Evolutionary conservation across 2,888 invertebrate species (phyloP).

Genomic region (Platycheirus albimanus): DNA sequence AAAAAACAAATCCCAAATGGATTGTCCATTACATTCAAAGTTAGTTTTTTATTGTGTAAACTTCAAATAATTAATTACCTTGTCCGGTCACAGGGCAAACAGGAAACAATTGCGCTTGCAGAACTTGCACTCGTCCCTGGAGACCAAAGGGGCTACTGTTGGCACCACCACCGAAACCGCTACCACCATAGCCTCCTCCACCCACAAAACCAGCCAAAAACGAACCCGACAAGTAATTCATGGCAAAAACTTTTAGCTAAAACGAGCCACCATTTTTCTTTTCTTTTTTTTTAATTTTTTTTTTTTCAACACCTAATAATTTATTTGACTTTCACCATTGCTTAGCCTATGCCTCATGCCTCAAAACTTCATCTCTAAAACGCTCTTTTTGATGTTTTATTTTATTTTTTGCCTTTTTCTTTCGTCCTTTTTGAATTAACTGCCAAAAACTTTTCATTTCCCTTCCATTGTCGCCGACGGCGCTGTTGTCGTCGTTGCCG

Average conservation of each 20-base stretch:
- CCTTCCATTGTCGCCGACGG: neutral
- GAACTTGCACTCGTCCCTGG: conserved; percentile 80
- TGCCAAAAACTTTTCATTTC: conserved; percentile 42
- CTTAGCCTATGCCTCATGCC: conserved; percentile 8
- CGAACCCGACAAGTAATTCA: conserved; percentile 58
- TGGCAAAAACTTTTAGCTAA: conserved; percentile 39
- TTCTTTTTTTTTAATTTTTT: conserved; percentile 10
- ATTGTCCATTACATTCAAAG: no score
- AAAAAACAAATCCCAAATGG: no score
- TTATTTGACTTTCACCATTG: conserved; percentile 21
- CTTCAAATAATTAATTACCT: conserved; percentile 44
- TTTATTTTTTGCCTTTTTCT: neutral
- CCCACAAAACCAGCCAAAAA: conserved; percentile 53
- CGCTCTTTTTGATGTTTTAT: neutral
- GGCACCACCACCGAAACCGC: conserved; percentile 49
- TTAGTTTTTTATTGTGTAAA: no score
- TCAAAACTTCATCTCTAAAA: conserved; percentile 47
- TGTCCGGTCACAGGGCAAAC: conserved; percentile 79
- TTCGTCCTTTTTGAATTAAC: conserved; percentile 9
- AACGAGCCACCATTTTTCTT: conserved; percentile 43
- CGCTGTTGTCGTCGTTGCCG: neutral
- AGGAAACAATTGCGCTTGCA: conserved; percentile 82
- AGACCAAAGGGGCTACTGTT: conserved; percentile 58
- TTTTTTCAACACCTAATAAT: conserved; percentile 27
- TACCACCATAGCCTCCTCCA: conserved; percentile 44